Evolutionary conservation across 2,797 vertebrate genomes (phyloP).

Genomic region (Labroides dimidiatus): DNA sequence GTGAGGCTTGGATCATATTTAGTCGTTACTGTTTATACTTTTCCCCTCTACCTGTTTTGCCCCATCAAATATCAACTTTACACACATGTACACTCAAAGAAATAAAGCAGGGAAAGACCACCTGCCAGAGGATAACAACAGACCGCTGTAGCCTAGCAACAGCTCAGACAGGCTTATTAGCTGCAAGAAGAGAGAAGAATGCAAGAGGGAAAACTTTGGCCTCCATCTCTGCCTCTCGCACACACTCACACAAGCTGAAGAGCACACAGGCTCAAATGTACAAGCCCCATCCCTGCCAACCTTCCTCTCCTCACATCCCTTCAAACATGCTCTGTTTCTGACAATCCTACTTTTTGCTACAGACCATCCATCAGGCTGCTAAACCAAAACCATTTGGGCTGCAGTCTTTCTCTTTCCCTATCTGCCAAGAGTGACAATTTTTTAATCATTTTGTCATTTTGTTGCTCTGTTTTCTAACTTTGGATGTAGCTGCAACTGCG

Average conservation of each 20-base stretch:
- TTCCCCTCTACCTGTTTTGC: neutral
- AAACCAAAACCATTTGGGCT: slow-evolving; percentile 60
- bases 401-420: slow-evolving; percentile 22
- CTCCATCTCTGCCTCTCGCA: slow-evolving; percentile 59
- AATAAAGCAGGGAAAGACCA: slow-evolving; percentile 73
- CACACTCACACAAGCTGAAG: slow-evolving; percentile 41
- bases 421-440: slow-evolving; percentile 59
- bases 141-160: slow-evolving; percentile 84
- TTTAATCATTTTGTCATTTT: slow-evolving; percentile 75
- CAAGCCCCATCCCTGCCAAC: slow-evolving; percentile 33
- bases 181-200: slow-evolving; percentile 57
- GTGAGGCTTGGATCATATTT: slow-evolving; percentile 6
- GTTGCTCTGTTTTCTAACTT: slow-evolving; percentile 38
- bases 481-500: slow-evolving; percentile 41
- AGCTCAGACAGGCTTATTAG: slow-evolving; percentile 74
- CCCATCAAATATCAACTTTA: slow-evolving; percentile 4
- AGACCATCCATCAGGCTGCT: slow-evolving; percentile 61
- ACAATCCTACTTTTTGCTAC: slow-evolving; percentile 47
- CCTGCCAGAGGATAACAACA: slow-evolving; percentile 75
- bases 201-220: slow-evolving; percentile 69
- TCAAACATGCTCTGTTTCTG: slow-evolving; percentile 37
- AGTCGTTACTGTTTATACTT: slow-evolving; percentile 18
- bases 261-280: slow-evolving; percentile 35
- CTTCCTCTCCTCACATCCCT: slow-evolving; percentile 22
- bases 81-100: slow-evolving; percentile 12